These are phyloP conservation scores for Gryon sp. DNA, from an alignment of 1,140 invertebrate genomes.

Conservation along the genomic window DNA sequence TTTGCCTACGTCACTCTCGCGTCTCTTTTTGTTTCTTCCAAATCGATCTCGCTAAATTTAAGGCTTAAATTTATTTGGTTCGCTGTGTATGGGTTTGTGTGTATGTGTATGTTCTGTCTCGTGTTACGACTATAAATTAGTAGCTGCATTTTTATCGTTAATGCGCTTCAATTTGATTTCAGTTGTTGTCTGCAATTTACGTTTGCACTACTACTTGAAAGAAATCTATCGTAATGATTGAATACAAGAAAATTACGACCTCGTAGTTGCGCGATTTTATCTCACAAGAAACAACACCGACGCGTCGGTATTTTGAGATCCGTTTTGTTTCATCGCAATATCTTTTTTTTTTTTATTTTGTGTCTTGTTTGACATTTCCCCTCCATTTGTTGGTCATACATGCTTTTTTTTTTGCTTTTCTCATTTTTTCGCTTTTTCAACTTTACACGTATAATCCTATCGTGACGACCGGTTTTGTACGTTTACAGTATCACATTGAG, in stretches of 20 bases:
- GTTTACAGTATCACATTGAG: slow-evolving; percentile 78
- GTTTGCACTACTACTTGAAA: no score
- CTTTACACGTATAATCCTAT: slow-evolving; percentile 59
- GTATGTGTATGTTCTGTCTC: slow-evolving; percentile 20
- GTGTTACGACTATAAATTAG: slow-evolving; percentile 27
- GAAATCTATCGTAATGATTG: no score
- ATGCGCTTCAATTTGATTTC: slow-evolving; percentile 51
- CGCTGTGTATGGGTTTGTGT: slow-evolving; percentile 54
- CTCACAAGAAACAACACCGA: slow-evolving; percentile 24
- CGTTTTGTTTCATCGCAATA: slow-evolving; percentile 28
- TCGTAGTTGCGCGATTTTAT: slow-evolving; percentile 25
- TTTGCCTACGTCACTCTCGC: slow-evolving; percentile 35
- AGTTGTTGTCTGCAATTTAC: not conserved
- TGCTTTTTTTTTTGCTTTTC: slow-evolving; percentile 38
- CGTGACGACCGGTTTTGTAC: slow-evolving; percentile 76
- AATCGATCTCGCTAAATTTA: slow-evolving; percentile 65
- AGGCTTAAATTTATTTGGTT: slow-evolving; percentile 73
- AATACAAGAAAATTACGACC: slow-evolving; percentile 21
- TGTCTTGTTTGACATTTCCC: slow-evolving; percentile 3
- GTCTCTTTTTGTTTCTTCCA: slow-evolving; percentile 54
- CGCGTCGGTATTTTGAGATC: slow-evolving; percentile 51
- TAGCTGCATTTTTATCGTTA: slow-evolving; percentile 22
- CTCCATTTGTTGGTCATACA: slow-evolving; percentile 12
- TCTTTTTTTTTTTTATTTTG: slow-evolving; percentile 14
- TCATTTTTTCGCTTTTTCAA: slow-evolving; percentile 36